Base-by-base conservation (phyloP, 2,888 invertebrate species). In the Aporophyla nigra region DNA sequence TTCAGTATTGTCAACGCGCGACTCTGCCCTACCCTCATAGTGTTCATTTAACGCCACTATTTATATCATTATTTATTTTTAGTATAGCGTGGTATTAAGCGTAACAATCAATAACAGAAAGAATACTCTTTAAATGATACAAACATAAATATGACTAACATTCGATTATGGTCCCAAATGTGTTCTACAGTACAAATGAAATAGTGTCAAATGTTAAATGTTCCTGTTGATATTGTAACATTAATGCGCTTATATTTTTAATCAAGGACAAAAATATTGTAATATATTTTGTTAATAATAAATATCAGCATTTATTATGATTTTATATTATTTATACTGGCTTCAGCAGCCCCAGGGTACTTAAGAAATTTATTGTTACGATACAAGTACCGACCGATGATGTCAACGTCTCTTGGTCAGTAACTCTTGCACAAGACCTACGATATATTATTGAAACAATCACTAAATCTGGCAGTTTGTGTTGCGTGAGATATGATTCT, bases 51-150 rank as follows among this genome's bases (percentile, higher is more conserved):
- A 86, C 88, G 86, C 91, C 91, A 88, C 90, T 94, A 94, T 94
- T 95, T 94, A 93, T 94, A 90, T 88, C 90, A 92, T 93, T 92
- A 93, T 93, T 93, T 93, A 94, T 93, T 93, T 89, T 88, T 93
- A 93, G 90, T 75, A 78, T 93, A 94, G 88, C 87, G 82, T 87
- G 84, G 79, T 67, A 82, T 78, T 91, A 94, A 94, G 91, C 90
- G 89, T 92, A 92, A 93, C 89, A 89, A 87, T 85, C 86, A 85
- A 73, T 84, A 87, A 84, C 87, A 83, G 76, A 84, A 86, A 90
- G 71, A 90, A 92, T 90, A 91, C 89, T 91, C 90, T 84, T 68
- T 79, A 82, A 87, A 88, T 75, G 76, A 84, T 66, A 84, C 67
- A 80, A 76, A 46, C 68, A 59, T 73, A 27, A 88, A 81, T 83